phyloP scores from a whole-genome alignment of 2,113 vertebrate species.

The Nerophis lumbriciformis region DNA sequence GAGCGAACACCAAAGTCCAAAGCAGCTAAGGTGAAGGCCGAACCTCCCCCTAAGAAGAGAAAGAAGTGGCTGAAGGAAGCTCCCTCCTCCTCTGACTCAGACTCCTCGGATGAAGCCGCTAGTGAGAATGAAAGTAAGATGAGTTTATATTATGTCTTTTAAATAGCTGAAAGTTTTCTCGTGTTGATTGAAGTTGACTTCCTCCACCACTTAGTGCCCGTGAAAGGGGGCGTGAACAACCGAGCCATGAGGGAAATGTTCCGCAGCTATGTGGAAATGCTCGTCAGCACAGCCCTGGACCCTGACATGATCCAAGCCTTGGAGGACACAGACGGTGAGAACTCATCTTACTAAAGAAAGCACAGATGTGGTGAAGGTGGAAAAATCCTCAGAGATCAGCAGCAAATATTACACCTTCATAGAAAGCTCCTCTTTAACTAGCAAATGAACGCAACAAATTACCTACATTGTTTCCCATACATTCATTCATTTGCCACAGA shows the following conservation, averaged over 20 bases:
- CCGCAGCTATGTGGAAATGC: conserved; percentile 91
- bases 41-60: conserved; percentile 89
- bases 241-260: conserved; percentile 92
- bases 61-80: conserved; percentile 89
- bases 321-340: conserved; percentile 86
- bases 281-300: conserved; percentile 89
- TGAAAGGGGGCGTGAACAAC: conserved; percentile 82
- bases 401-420: too few relatives aligned
- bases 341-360: background rate
- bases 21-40: conserved; percentile 79
- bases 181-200: background rate
- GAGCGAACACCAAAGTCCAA: conserved; percentile 71
- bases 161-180: background rate
- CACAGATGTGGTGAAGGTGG: too few relatives aligned
- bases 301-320: conserved; percentile 93
- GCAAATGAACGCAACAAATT: too few relatives aligned
- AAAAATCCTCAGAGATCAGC: too few relatives aligned
- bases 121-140: conserved; percentile 85
- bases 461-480: too few relatives aligned
- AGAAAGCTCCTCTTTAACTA: too few relatives aligned
- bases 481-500: too few relatives aligned
- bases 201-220: conserved; percentile 48
- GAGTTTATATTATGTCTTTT: background rate
- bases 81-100: conserved; percentile 80
- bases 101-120: conserved; percentile 79